These are phyloP conservation scores for Timandra comae DNA, from an alignment of 2,888 invertebrate genomes.

Conservation along the genomic window DNA sequence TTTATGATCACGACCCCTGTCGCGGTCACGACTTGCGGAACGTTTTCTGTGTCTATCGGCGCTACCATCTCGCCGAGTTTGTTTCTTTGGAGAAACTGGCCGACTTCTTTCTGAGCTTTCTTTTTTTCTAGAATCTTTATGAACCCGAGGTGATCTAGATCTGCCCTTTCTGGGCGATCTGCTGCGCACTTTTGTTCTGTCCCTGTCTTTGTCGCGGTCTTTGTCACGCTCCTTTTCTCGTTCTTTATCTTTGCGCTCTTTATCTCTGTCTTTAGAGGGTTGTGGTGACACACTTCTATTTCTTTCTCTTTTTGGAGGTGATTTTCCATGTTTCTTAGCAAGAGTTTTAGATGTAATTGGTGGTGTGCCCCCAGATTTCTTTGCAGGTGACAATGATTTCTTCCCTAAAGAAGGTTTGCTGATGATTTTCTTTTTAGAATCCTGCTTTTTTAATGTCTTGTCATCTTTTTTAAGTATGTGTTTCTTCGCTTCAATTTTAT, in stretches of 20 bases:
- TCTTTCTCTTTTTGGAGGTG: slow-evolving; percentile 61
- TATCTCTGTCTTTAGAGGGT: slow-evolving; percentile 64
- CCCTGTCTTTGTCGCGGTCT: slow-evolving; percentile 72
- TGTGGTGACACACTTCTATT: slow-evolving; percentile 61
- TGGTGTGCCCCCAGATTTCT: slow-evolving; percentile 71
- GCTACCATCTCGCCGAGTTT: slow-evolving; percentile 56
- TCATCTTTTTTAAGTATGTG: slow-evolving; percentile 59
- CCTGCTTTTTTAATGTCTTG: slow-evolving; percentile 55
- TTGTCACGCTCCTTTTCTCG: slow-evolving; percentile 66
- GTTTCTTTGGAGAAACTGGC: slow-evolving; percentile 70
- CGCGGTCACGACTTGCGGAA: slow-evolving; percentile 68
- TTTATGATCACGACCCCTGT: slow-evolving; percentile 69
- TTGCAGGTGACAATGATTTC: slow-evolving; percentile 69
- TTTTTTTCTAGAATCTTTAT: slow-evolving; percentile 64
- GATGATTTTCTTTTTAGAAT: slow-evolving; percentile 52
- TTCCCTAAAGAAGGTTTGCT: slow-evolving; percentile 57
- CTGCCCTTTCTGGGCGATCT: slow-evolving; percentile 66
- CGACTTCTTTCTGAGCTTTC: slow-evolving; percentile 69
- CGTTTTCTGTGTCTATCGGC: slow-evolving; percentile 59
- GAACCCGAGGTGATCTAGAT: slow-evolving; percentile 62
- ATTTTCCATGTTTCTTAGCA: slow-evolving; percentile 66
- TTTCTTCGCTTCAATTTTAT: slow-evolving; percentile 67
- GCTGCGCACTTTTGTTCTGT: slow-evolving; percentile 66
- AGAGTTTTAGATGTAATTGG: slow-evolving; percentile 65
- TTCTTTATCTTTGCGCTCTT: slow-evolving; percentile 63